Evolutionary conservation across 2,888 invertebrate genomes (phyloP).

Genomic region (Sacculina carcini): DNA sequence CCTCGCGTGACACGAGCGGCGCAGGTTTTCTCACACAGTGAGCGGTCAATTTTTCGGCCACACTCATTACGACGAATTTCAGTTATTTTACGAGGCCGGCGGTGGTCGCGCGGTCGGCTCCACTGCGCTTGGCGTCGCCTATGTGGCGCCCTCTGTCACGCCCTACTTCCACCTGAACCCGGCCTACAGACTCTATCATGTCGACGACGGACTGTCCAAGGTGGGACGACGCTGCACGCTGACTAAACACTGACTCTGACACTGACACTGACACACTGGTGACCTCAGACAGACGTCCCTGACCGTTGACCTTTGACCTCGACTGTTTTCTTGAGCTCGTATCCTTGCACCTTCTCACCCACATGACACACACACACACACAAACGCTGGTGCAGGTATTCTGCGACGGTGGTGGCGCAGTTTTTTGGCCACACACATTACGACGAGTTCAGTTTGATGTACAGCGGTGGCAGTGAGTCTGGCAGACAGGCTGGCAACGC

Average conservation of each 20-base stretch:
- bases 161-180: constrained; percentile 78
- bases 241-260: not conserved
- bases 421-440: constrained; percentile 83
- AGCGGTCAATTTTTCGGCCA: constrained; percentile 79
- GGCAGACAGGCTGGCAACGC: too few species aligned
- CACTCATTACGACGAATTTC: constrained; percentile 79
- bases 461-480: constrained; percentile 18
- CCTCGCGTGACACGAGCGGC: too few species aligned
- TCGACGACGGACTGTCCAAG: constrained; percentile 38
- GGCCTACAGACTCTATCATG: constrained; percentile 79
- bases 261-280: not conserved
- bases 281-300: not conserved
- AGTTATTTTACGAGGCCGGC: constrained; percentile 52
- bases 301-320: not conserved
- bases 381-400: constrained; percentile 46
- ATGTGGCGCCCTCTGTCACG: constrained; percentile 32
- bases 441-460: constrained; percentile 38
- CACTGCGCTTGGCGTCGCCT: constrained; percentile 18
- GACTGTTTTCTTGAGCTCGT: too few species aligned
- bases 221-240: not conserved
- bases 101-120: too few species aligned
- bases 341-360: too few species aligned
- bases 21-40: constrained; percentile 58
- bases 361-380: not conserved
- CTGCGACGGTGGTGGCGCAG: constrained; percentile 64